Base-by-base conservation (phyloP, 2,113 vertebrate species). In the Sclerurus mexicanus region DNA sequence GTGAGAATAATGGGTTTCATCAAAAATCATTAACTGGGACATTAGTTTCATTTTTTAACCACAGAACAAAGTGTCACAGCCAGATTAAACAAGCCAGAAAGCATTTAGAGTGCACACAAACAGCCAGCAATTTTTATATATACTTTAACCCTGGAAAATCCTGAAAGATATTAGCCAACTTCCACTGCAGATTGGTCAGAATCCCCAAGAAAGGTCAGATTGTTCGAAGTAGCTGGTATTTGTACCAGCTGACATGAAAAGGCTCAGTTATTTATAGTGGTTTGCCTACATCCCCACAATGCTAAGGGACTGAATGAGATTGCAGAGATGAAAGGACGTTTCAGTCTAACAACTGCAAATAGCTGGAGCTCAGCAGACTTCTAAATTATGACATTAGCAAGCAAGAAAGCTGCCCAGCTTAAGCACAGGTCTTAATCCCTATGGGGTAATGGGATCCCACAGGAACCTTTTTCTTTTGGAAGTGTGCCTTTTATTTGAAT, bases 71-170 rank as follows among this genome's bases (percentile, higher is more conserved):
- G 46, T 87, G 95, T 90, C 76, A 80, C 62, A 90, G 97, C 96
- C 97, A 97, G 93, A 96, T 96, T 94, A 97, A 98, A 97, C 94
- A 97, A 91, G 89, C 74, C 91, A 93, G 85, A 74, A 91, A 94
- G 79, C 73, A 58, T 89, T 85, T 89, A 64, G 75, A 91, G 69
- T 0, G 3, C 85, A 77, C 90, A 77, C 63, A 87, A 72, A 72
- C 63, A 96, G 35, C 79, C 31, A 95, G 84, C 55, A 77, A n/a
- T 74, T 81, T 91, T 20, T 72, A 72, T 75, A 69, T 80, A 28
- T 86, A 87, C 73, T 67, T 95, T 72, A 64, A 87, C 63, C 76
- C 46, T 56, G 84, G 71, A 95, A 87, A 89, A 97, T 95, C 59
- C 92, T 90, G 93, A 53, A 89, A 90, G 74, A 93, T 91, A 71